A percentile compares a stretch with the other conserved stretches of the same genome.
Evolutionary conservation across 1,140 invertebrate genomes (phyloP).

Genomic region (Spodoptera litura): DNA sequence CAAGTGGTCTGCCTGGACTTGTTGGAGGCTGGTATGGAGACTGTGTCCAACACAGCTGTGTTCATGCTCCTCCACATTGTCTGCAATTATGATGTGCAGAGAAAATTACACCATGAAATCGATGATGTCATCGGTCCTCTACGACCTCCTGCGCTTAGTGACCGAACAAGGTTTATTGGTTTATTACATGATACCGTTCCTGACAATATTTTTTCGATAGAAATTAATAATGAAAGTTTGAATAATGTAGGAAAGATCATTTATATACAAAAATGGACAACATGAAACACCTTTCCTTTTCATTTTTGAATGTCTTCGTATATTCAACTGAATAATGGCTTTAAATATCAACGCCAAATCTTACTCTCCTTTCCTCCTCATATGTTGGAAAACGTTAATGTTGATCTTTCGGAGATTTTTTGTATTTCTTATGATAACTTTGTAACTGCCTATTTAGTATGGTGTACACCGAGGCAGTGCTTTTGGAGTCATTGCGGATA

Average conservation of each 20-base stretch:
- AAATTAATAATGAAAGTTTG: too few relatives aligned
- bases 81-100: constrained; percentile 88
- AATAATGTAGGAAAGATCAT: too few relatives aligned
- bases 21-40: constrained; percentile 90
- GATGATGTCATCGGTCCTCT: constrained; percentile 88
- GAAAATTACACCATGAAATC: constrained; percentile 89
- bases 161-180: constrained; percentile 85
- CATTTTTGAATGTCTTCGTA: too few relatives aligned
- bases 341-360: too few relatives aligned
- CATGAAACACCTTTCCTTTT: too few relatives aligned
- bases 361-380: too few relatives aligned
- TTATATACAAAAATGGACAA: too few relatives aligned
- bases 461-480: constrained; percentile 88
- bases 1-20: constrained; percentile 89
- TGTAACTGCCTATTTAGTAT: constrained; percentile 75
- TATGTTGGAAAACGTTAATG: too few relatives aligned
- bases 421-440: constrained; percentile 10
- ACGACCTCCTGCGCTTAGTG: constrained; percentile 86
- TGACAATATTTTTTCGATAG: too few relatives aligned
- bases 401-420: too few relatives aligned
- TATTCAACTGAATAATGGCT: too few relatives aligned
- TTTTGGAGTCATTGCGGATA: constrained; percentile 88
- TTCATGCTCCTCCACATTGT: constrained; percentile 89
- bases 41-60: constrained; percentile 88
- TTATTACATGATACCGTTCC: not conserved